Base-by-base conservation (phyloP, 1,140 invertebrate species). In the Psilanteris sp. region DNA sequence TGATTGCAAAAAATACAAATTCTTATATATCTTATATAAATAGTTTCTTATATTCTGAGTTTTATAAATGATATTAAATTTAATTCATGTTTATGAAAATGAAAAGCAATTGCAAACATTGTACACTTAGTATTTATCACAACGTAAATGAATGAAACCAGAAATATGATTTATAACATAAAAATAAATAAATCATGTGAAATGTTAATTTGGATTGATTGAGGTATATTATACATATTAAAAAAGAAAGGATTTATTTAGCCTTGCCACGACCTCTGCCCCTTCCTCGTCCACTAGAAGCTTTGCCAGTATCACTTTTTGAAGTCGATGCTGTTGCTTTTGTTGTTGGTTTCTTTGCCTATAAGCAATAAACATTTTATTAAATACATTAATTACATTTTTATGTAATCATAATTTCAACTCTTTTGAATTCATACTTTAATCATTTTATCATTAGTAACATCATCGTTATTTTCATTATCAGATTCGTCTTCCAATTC, bases 361-460 rank as follows among this genome's bases (percentile, higher is more conserved):
- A n/a, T 57, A 50, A 43, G 26, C 0, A 4, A 43, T 52, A 37
- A 32, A 61, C 15, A 1, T 26, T 29, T 31, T 37, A n/a, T n/a
- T n/a, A n/a, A n/a, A n/a, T n/a, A n/a, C n/a, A n/a, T n/a, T n/a
- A n/a, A n/a, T n/a, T n/a, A n/a, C n/a, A n/a, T n/a, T n/a, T n/a
- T n/a, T n/a, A 32, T 14, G 41, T 15, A 18, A 32, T 43, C 8
- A 43, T 26, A 55, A 43, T 20, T 20, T 20, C 18, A n/a, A 20
- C 6, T 20, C 8, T 26, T 26, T 7, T 26, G 24, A 26, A 26
- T 26, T 22, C 22, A 39, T 48, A 59, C 93, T 89, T 96, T 95
- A 27, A 96, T 95, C 89, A 96, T 92, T 3, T 91, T 91, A 88
- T 96, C 95, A 44, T 90, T 90, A 44, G 92, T 91, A 78, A 92